Evolutionary conservation across 2,113 vertebrate species (phyloP).

Genomic region (Erythrolamprus reginae): DNA sequence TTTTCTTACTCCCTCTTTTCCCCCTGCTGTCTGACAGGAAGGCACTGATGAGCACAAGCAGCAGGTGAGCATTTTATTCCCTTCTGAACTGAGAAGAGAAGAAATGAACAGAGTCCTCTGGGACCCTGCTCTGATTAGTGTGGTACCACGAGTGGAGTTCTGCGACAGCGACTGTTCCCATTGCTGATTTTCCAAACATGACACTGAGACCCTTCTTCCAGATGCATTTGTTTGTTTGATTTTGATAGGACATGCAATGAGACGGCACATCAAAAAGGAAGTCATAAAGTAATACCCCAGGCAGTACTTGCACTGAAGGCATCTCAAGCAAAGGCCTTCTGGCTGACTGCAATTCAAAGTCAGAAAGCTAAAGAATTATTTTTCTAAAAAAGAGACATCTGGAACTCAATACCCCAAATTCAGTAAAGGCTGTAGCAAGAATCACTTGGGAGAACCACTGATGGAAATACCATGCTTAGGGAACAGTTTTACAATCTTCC

Average conservation of each 20-base stretch:
- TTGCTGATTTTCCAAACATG: conserved; percentile 11
- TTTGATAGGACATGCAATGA: conserved; percentile 38
- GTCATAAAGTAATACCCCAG: conserved; percentile 36
- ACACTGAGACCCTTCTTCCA: conserved; percentile 24
- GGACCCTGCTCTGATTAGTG: conserved; percentile 9
- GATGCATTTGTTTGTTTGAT: conserved; percentile 43
- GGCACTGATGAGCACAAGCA: conserved; percentile 57
- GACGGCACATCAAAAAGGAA: conserved; percentile 39
- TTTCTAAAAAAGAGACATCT: conserved; percentile 24
- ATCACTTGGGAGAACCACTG: conserved; percentile 4
- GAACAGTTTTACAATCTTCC: background rate
- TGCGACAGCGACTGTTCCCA: conserved; percentile 21
- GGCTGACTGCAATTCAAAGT: conserved; percentile 5
- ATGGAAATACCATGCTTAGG: background rate
- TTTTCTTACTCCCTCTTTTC: background rate
- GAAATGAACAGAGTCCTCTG: conserved; percentile 30
- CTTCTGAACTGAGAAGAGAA: conserved; percentile 55
- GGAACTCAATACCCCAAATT: conserved; percentile 30
- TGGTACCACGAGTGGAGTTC: background rate
- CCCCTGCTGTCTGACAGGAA: conserved; percentile 50
- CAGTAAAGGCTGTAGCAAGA: conserved; percentile 7
- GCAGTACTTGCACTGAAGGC: conserved; percentile 31
- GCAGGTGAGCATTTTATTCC: conserved; percentile 45
- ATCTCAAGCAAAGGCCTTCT: conserved; percentile 33
- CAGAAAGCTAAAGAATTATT: conserved; percentile 38